Conservation (phyloP, 2,797 vertebrate species). For the Chlorospingus semifuscus region DNA sequence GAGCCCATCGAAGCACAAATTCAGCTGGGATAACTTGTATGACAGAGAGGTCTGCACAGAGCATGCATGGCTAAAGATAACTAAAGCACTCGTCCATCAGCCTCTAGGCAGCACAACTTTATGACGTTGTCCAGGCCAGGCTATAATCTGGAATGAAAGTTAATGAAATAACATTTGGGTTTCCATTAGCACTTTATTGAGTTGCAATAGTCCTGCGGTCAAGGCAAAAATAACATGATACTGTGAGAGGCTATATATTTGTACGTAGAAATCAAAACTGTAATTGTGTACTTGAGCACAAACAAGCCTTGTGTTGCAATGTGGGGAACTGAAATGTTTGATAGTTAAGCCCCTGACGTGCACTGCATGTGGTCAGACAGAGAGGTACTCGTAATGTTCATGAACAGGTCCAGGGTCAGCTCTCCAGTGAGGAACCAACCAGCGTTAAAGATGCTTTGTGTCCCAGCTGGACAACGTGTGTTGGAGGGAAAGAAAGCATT, state of each 20-base stretch:
- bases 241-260: background rate
- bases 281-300: background rate
- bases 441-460: background rate
- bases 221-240: background rate
- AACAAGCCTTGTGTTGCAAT: background rate
- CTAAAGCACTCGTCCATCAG: background rate
- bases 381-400: background rate
- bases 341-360: background rate
- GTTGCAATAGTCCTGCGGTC: rapidly evolving
- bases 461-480: background rate
- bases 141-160: background rate
- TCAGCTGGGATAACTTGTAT: background rate
- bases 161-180: background rate
- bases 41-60: background rate
- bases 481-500: background rate
- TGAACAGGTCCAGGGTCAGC: background rate
- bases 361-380: background rate
- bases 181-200: slow-evolving; percentile 2
- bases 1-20: background rate
- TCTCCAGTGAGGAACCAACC: background rate
- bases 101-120: background rate
- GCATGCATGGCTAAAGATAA: background rate
- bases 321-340: background rate
- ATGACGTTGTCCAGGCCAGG: background rate
- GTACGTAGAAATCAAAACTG: background rate